A percentile compares a stretch with the other conserved stretches of the same genome.
Evolutionary conservation across 2,113 vertebrate genomes (phyloP).

Genomic region (Lamprologus callipterus): DNA sequence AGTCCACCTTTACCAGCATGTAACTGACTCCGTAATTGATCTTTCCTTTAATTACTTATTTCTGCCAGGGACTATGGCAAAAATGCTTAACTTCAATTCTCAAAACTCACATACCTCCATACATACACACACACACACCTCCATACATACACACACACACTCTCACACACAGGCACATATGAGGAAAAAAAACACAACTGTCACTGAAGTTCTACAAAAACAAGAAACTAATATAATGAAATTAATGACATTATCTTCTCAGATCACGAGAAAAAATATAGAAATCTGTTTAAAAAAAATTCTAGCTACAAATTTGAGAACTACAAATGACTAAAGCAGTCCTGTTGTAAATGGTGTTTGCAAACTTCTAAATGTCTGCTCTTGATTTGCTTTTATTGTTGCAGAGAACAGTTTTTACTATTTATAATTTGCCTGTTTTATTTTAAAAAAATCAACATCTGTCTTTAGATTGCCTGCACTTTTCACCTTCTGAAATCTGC

Average conservation of each 20-base stretch:
- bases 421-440: not conserved
- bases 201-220: not conserved
- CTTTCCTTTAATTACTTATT: not conserved
- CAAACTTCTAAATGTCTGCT: not conserved
- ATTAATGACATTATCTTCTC: not conserved
- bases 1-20: not conserved
- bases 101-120: too few species aligned
- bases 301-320: not conserved
- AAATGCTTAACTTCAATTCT: not conserved
- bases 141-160: not conserved
- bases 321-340: not conserved
- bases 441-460: not conserved
- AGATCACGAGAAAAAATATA: not conserved
- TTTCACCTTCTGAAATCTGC: not conserved
- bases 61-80: not conserved
- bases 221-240: not conserved
- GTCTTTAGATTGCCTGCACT: not conserved
- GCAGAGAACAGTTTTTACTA: not conserved
- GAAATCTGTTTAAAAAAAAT: not conserved
- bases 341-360: not conserved
- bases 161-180: fast-evolving
- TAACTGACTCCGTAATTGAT: not conserved
- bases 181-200: not conserved
- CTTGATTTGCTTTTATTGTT: not conserved
- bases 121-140: not conserved